Conservation (phyloP, 2,113 vertebrate genomes). For the Anolis carolinensis region DNA sequence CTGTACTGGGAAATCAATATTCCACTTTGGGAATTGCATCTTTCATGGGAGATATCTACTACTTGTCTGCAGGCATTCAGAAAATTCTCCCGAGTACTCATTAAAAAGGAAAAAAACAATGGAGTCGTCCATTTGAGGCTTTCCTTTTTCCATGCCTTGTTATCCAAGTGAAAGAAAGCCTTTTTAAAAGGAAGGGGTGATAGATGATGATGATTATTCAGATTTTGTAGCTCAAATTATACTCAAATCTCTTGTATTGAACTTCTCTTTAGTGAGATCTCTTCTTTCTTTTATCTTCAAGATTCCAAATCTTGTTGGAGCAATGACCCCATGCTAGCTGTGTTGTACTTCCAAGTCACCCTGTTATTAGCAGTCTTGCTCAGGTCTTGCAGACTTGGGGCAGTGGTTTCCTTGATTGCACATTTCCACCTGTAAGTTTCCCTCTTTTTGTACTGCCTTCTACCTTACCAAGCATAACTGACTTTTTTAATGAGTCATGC, state of each 20-base stretch:
- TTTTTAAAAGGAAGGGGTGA: background rate
- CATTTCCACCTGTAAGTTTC: too few relatives aligned
- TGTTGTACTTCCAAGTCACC: too few relatives aligned
- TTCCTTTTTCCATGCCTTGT: constrained; percentile 31
- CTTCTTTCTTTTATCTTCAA: background rate
- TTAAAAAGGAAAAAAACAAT: constrained; percentile 50
- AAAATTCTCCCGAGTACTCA: constrained; percentile 46
- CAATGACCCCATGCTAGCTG: too few relatives aligned
- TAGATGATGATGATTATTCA: background rate
- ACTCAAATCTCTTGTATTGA: background rate
- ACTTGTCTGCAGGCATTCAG: background rate
- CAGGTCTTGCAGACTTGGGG: too few relatives aligned
- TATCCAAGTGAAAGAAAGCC: background rate
- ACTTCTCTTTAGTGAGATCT: background rate
- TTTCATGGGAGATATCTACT: background rate
- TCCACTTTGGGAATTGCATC: background rate
- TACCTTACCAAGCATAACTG: too few relatives aligned
- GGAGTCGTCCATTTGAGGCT: constrained; percentile 9
- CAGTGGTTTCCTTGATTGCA: too few relatives aligned
- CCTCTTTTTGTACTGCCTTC: too few relatives aligned
- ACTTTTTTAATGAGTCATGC: too few relatives aligned
- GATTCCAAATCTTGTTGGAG: background rate
- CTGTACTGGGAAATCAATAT: too few relatives aligned
- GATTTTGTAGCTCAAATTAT: background rate
- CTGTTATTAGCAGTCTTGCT: too few relatives aligned